Conservation (phyloP, 2,888 invertebrate species). For the Oscheius myriophilus region DNA sequence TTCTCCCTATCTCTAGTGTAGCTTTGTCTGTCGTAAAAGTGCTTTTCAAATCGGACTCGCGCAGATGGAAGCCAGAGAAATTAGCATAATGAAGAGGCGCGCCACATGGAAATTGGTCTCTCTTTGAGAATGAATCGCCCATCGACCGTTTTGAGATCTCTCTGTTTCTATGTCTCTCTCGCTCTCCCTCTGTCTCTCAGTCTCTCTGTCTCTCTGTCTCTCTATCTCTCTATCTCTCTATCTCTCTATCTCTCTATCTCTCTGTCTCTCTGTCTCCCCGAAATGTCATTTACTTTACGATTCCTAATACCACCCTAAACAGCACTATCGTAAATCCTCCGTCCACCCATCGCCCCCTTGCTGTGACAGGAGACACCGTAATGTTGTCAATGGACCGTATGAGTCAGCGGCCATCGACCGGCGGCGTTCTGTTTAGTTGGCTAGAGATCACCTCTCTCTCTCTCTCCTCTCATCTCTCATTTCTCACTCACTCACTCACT, state of each 20-base stretch:
- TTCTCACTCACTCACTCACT: slow-evolving; percentile 3
- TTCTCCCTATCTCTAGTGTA: background rate
- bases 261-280: slow-evolving; percentile 9
- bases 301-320: no score
- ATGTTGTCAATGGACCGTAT: no score
- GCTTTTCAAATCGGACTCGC: no score
- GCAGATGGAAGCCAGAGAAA: background rate
- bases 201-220: background rate
- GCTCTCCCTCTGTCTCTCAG: no score
- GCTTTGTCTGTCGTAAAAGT: slow-evolving; percentile 1
- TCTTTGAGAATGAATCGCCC: background rate
- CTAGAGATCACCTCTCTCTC: background rate
- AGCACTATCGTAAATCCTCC: no score
- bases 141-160: slow-evolving; percentile 7
- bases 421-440: no score
- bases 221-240: slow-evolving; percentile 34
- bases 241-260: slow-evolving; percentile 29
- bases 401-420: no score
- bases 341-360: no score
- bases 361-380: no score
- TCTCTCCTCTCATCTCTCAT: slow-evolving; percentile 16
- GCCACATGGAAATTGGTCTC: background rate
- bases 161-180: background rate
- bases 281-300: no score
- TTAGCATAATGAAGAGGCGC: background rate